Base-by-base conservation (phyloP, 2,797 vertebrate species). In the Etheostoma perlongum region DNA sequence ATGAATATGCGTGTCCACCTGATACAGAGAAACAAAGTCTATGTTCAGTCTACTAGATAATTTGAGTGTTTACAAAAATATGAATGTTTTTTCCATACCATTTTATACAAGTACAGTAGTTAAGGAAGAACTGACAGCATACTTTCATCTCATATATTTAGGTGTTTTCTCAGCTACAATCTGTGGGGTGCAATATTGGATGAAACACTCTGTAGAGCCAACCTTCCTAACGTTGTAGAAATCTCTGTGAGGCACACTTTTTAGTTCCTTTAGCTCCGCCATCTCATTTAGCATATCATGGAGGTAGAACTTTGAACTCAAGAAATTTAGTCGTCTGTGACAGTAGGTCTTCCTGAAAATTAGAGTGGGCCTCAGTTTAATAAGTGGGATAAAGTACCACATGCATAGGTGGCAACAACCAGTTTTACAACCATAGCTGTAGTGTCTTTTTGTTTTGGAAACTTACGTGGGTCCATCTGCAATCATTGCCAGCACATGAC, bases 141-240 rank as follows among this genome's bases (percentile, higher is more conserved):
- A n/a, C 25, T 68, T 47, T 40, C 10, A 48, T 27, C 15, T 15
- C 12, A 62, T 10, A 21, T 46, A 10, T 47, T 52, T 6, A 44
- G 19, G 13, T 64, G 42, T 46, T 76, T 47, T 67, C 12, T 40
- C 16, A 57, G 18, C 48, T 30, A 10, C 4, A 64, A 19, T 27
- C 16, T 51, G 12, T 55, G 1, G 0, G 6, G 14, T 19, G 25
- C 11, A 6, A 3, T 27, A 21, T 11, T 27, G 11, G 3, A 52
- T 52, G 46, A 19, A 10, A 48, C 8, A n/a, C 6, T 2, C 30
- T 18, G 8, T 7, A 55, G 2, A 48, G 74, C 80, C 48, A 85
- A 98, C 98, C 97, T 99, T 99, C 90, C 98, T 96, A 84, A 99
- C 98, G 4, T 99, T 99, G 85, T 99, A 99, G 86, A 99, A 99